phyloP scores from a whole-genome alignment of 1,140 invertebrate species.

The Latrodectus geometricus region DNA sequence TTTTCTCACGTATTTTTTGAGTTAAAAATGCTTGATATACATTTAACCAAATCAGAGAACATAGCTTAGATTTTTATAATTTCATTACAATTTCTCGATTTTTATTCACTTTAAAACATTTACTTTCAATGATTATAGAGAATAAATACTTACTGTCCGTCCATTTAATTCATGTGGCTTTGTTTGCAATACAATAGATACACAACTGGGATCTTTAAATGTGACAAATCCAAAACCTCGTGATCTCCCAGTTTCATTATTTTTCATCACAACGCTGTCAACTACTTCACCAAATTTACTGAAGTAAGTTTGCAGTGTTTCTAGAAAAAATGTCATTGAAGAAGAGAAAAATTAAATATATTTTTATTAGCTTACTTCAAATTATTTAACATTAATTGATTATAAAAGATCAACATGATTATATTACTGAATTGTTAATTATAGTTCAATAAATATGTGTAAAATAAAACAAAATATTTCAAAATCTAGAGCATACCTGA shows the following conservation, averaged over 20 bases:
- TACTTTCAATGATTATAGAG: background rate
- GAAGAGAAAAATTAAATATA: background rate
- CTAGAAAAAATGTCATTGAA: conserved; percentile 68
- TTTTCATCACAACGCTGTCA: conserved; percentile 98
- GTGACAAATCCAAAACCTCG: conserved; percentile 97
- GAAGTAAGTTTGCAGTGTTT: conserved; percentile 93
- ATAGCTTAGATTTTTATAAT: background rate
- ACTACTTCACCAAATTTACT: conserved; percentile 95
- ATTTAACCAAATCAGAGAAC: background rate
- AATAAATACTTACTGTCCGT: conserved; percentile 77
- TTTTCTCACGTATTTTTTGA: background rate
- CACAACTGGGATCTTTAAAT: conserved; percentile 92
- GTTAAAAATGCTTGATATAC: background rate
- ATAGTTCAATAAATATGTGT: background rate
- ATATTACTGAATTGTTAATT: background rate
- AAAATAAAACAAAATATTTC: background rate
- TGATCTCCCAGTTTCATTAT: conserved; percentile 95
- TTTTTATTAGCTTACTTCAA: background rate
- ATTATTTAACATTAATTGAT: background rate
- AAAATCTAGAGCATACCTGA: background rate
- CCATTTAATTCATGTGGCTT: conserved; percentile 93
- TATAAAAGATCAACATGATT: background rate
- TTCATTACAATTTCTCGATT: background rate
- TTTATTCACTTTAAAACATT: background rate
- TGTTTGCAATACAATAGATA: conserved; percentile 88